A percentile compares a stretch with the other conserved stretches of the same genome.
Evolutionary conservation across 2,888 invertebrate species (phyloP).

Genomic region (Eupithecia abbreviata): DNA sequence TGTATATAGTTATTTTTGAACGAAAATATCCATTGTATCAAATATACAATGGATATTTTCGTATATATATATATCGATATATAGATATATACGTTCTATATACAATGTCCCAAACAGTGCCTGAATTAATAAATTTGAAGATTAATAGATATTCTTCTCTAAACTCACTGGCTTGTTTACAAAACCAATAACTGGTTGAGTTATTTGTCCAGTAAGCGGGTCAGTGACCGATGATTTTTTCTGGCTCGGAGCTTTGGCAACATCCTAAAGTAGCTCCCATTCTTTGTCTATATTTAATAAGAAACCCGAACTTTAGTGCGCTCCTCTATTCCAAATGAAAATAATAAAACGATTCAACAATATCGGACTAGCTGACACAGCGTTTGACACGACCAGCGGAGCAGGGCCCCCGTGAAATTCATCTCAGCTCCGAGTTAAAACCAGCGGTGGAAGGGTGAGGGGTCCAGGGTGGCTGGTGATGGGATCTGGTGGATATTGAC

Average conservation of each 20-base stretch:
- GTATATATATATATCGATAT: too few species aligned
- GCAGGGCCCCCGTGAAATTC: constrained; percentile 28
- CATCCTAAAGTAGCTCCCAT: not conserved
- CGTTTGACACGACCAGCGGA: constrained; percentile 32
- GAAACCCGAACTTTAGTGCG: constrained; percentile 4
- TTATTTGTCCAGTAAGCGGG: too few species aligned
- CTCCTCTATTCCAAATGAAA: constrained; percentile 40
- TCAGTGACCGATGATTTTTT: not conserved
- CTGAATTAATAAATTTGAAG: not conserved
- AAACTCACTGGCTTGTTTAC: not conserved
- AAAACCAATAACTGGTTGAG: not conserved
- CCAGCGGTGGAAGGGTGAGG: constrained; percentile 18
- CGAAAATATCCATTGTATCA: too few species aligned
- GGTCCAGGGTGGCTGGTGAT: constrained; percentile 32
- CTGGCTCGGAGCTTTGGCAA: not conserved
- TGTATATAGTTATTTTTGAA: too few species aligned
- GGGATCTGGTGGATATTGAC: constrained; percentile 28
- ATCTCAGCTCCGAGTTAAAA: not conserved
- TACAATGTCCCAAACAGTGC: not conserved
- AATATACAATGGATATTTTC: too few species aligned
- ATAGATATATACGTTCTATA: too few species aligned
- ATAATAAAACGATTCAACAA: constrained; percentile 45
- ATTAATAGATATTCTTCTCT: not conserved
- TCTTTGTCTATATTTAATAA: not conserved
- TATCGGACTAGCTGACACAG: constrained; percentile 45